Conservation (phyloP, 2,113 vertebrate species). For the Conger conger region DNA sequence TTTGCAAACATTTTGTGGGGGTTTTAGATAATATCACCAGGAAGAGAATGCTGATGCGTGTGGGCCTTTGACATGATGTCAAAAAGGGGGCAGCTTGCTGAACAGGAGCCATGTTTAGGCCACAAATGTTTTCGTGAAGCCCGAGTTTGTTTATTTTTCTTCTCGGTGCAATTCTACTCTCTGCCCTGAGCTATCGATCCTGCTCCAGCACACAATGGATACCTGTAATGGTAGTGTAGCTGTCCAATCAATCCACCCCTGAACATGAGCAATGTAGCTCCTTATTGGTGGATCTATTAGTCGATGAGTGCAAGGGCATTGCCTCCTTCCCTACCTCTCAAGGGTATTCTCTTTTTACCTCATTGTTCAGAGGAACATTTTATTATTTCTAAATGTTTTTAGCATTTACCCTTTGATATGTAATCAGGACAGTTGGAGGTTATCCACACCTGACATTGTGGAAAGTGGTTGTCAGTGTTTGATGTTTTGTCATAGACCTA, state of each 20-base stretch:
- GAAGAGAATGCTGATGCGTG: no score
- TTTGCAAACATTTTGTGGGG: no score
- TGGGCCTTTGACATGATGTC: neutral
- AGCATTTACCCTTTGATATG: neutral
- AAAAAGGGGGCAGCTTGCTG: neutral
- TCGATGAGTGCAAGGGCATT: neutral
- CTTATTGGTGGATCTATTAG: conserved; percentile 8
- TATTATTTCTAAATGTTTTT: neutral
- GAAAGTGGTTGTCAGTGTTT: conserved; percentile 9
- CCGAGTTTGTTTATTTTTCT: neutral
- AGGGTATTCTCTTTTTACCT: neutral
- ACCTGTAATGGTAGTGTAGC: neutral
- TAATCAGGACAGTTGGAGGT: neutral
- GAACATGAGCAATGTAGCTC: conserved; percentile 11
- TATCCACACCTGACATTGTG: neutral
- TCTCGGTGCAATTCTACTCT: neutral
- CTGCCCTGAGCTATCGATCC: neutral
- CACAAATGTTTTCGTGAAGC: neutral
- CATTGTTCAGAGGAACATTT: neutral
- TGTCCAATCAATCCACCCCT: conserved; percentile 6
- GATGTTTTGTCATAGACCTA: neutral
- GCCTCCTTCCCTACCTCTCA: neutral
- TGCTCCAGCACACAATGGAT: conserved; percentile 10
- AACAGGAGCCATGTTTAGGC: neutral
- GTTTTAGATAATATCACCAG: no score